Evolutionary conservation across 2,888 invertebrate genomes (phyloP), one percentile per base, ranked within the genome.

Genomic region (Athrips mouffetella): DNA sequence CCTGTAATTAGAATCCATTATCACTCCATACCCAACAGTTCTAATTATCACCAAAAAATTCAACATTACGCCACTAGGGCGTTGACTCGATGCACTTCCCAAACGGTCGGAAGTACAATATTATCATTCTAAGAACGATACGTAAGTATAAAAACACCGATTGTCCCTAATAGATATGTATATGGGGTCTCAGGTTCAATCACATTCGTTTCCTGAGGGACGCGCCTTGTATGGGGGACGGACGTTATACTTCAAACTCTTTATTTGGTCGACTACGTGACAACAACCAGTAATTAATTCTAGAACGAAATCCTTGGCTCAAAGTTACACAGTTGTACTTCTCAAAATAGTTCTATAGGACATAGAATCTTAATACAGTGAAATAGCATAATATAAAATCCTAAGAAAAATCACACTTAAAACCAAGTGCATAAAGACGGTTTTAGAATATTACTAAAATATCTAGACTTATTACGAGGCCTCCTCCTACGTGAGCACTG

Each of bases 241-340:
- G 61, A 65, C 74, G 72, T 69, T 78, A 73, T 61, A 70, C 66
- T 21, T 35, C 18, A 58, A 65, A 61, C 59, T 59, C 81, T 80
- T 70, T 84, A 85, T 87, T 84, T 81, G 87, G 87, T 73, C 50
- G 65, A 60, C 62, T 78, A 87, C 87, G 87, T 87, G 86, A 84
- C 87, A 78, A 74, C 72, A 63, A 74, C 70, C 65, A 60, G 56
- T 79, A 86, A 87, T 84, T 86, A 85, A 86, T 85, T 80, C 83
- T 67, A 73, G 65, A 72, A 76, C 84, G 80, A 82, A 84, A 82
- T 79, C 76, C 80, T 66, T 68, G 55, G 63, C 67, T n/a, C n/a
- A n/a, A n/a, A n/a, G n/a, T n/a, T n/a, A n/a, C n/a, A n/a, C n/a
- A n/a, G n/a, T n/a, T n/a, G n/a, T n/a, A n/a, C n/a, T n/a, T n/a